phyloP scores from a whole-genome alignment of 2,113 vertebrate species.

The Ascaphus truei region DNA sequence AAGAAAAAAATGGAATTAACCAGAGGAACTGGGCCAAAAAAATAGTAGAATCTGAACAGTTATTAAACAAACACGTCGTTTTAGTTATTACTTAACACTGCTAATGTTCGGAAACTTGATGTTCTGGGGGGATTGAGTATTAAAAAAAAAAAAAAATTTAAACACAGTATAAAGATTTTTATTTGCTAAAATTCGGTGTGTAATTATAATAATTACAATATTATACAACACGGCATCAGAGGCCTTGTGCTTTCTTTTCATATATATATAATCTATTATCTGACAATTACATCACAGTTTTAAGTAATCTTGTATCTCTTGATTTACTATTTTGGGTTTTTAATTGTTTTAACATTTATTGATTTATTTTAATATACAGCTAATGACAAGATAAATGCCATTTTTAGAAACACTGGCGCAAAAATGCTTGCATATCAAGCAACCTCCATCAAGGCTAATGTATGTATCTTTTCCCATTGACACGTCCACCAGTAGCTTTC shows the following conservation, averaged over 20 bases:
- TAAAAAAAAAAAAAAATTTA: slow-evolving; percentile 58
- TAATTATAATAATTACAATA: slow-evolving; percentile 88
- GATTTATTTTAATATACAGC: slow-evolving; percentile 8
- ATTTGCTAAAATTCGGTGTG: slow-evolving; percentile 86
- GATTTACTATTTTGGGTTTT: slow-evolving; percentile 38
- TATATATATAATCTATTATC: slow-evolving; percentile 57
- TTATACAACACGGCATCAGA: slow-evolving; percentile 80
- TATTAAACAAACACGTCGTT: slow-evolving; percentile 77
- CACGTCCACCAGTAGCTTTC: neutral
- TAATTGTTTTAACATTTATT: neutral
- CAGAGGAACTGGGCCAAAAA: slow-evolving; percentile 35
- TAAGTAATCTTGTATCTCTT: slow-evolving; percentile 38
- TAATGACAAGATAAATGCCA: slow-evolving; percentile 40
- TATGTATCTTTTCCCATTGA: slow-evolving; percentile 10
- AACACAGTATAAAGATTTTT: slow-evolving; percentile 88
- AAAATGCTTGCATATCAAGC: slow-evolving; percentile 44
- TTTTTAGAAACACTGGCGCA: slow-evolving; percentile 38
- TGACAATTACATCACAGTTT: slow-evolving; percentile 65
- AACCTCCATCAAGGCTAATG: slow-evolving; percentile 30
- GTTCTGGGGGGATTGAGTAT: slow-evolving; percentile 28
- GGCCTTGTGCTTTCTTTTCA: slow-evolving; percentile 83
- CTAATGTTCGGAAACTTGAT: slow-evolving; percentile 66
- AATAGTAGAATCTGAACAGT: slow-evolving; percentile 65
- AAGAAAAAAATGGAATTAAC: slow-evolving; percentile 40
- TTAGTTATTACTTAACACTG: slow-evolving; percentile 77